phyloP scores from a whole-genome alignment of 2,113 vertebrate species.

The Opisthocomus hoazin region DNA sequence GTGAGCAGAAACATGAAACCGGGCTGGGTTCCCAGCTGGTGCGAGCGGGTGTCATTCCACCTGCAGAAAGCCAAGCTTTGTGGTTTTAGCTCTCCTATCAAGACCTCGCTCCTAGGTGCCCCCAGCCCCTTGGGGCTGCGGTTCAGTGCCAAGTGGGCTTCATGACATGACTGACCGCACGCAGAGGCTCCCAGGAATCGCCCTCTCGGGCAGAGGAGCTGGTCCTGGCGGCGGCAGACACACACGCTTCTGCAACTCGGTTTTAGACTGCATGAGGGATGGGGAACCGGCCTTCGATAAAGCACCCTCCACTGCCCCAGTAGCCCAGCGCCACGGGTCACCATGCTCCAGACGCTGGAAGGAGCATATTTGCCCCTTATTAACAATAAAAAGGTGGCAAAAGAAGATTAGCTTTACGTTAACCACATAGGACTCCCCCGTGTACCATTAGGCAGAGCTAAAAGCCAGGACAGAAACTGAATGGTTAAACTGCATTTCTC shows the following conservation, averaged over 20 bases:
- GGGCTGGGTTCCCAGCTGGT: neutral
- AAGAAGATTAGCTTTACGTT: neutral
- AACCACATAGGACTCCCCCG: neutral
- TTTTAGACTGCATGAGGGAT: neutral
- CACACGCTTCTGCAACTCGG: fast-evolving
- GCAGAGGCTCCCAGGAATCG: neutral
- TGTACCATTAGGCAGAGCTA: neutral
- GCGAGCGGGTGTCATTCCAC: neutral
- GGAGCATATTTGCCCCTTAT: neutral
- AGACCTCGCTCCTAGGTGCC: neutral
- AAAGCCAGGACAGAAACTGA: neutral
- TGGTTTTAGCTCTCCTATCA: neutral
- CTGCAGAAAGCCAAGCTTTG: neutral
- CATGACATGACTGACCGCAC: fast-evolving
- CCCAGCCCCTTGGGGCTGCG: neutral
- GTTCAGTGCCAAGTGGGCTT: fast-evolving
- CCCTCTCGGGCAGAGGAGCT: neutral
- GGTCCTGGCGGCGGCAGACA: fast-evolving
- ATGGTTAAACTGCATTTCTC: neutral
- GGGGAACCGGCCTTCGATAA: neutral
- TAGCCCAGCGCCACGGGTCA: neutral
- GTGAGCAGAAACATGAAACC: neutral
- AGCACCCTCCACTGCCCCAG: neutral
- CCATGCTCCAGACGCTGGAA: neutral
- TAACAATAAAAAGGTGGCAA: neutral